Conservation (phyloP, 1,140 invertebrate species). For the Neotoxoptera formosana region DNA sequence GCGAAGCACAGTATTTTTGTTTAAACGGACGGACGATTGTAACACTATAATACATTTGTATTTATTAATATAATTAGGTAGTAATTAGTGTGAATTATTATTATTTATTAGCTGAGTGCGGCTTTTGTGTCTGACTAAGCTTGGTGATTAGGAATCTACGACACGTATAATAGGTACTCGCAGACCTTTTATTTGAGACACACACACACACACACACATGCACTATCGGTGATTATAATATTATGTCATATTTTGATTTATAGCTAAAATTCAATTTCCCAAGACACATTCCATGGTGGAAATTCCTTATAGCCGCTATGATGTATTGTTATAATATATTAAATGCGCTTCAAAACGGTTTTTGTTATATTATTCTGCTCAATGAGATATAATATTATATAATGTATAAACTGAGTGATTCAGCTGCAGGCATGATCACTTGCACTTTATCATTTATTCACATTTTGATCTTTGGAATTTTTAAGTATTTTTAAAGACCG, state of each 20-base stretch:
- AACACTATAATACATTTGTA: too few relatives aligned
- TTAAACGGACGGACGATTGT: neutral
- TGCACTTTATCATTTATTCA: neutral
- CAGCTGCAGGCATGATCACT: too few relatives aligned
- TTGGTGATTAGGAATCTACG: neutral
- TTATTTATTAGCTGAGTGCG: neutral
- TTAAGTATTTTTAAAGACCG: neutral
- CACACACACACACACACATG: neutral
- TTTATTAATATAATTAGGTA: too few relatives aligned
- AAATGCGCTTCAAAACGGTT: neutral
- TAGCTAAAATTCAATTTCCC: constrained; percentile 19
- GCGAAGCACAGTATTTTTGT: neutral
- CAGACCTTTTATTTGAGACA: neutral
- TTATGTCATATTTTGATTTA: constrained; percentile 5
- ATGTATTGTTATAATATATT: neutral
- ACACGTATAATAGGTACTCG: neutral
- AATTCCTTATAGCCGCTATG: neutral
- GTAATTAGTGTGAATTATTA: neutral
- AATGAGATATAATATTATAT: neutral
- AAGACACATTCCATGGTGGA: neutral
- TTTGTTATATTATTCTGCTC: neutral
- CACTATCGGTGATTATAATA: neutral
- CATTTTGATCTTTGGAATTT: neutral
- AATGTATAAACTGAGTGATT: neutral
- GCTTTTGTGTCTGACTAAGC: neutral